Base-by-base conservation (phyloP, 2,888 invertebrate genomes). In the Lapara coniferarum region DNA sequence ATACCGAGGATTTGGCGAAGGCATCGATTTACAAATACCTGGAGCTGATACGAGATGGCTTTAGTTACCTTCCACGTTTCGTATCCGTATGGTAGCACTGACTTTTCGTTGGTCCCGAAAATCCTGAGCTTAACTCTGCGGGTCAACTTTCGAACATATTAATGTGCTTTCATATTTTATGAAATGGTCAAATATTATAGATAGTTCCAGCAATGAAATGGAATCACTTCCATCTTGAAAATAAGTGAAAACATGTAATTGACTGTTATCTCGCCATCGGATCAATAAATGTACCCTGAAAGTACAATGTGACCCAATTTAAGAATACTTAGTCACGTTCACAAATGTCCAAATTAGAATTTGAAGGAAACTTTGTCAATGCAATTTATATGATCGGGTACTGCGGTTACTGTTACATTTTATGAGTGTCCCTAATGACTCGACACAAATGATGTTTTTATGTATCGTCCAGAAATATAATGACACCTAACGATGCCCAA, bases 361-460 rank as follows among this genome's bases (percentile, higher is more conserved):
- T 75, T 81, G 75, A 79, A 81, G 73, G 73, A 72, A 80, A 79
- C 78, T 80, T 81, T 68, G 75, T 75, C 72, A 78, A 70, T 80
- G 78, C 80, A 82, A 75, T 84, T 83, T 80, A 81, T 79, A 77
- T 73, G 71, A 75, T 73, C 72, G 73, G 7, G 19, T n/a, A 75
- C 74, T 73, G 76, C 71, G 73, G 75, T 79, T 82, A 83, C 74
- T 78, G 74, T 76, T 77, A 79, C 73, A 81, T 77, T 82, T 80
- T 78, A 78, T 76, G 55, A 57, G 68, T 71, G 75, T 71, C 70
- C 68, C 67, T 75, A 78, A 77, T 72, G 75, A 74, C 72, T 77
- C 76, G 72, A 70, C 70, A 63, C 71, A 56, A 67, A 72, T 72
- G 71, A 57, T 73, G 66, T 73, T 72, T 70, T 71, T 71, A 75